These are phyloP conservation scores for Drosophila affinis DNA, from an alignment of 2,888 invertebrate genomes.

Conservation along the genomic window DNA sequence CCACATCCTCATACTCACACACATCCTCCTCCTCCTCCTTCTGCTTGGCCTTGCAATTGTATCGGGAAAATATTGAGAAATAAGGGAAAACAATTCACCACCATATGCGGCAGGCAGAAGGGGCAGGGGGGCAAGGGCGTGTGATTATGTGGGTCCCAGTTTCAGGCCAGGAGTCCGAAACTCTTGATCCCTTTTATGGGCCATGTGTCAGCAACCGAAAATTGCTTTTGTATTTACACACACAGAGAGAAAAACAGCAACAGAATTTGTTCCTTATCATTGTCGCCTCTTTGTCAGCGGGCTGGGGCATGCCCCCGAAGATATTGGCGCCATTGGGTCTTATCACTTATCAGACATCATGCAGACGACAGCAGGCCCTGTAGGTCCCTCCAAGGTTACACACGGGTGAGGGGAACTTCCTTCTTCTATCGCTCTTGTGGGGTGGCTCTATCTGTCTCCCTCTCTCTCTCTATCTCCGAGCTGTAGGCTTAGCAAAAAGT, in stretches of 20 bases:
- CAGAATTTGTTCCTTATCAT: no score
- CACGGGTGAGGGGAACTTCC: not conserved
- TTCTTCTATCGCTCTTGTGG: not conserved
- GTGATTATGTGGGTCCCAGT: not conserved
- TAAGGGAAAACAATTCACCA: slow-evolving; percentile 52
- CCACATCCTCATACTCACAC: not conserved
- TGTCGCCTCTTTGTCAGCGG: slow-evolving; percentile 16
- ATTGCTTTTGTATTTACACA: slow-evolving; percentile 42
- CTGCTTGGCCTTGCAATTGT: slow-evolving; percentile 37
- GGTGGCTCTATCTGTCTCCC: not conserved
- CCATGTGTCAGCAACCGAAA: slow-evolving; percentile 38
- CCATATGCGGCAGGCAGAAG: slow-evolving; percentile 34
- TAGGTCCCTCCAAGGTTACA: slow-evolving; percentile 27
- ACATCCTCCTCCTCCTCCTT: not conserved
- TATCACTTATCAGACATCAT: slow-evolving; percentile 67
- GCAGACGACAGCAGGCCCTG: slow-evolving; percentile 53
- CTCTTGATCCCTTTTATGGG: slow-evolving; percentile 49
- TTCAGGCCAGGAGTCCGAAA: not conserved
- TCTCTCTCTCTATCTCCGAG: not conserved
- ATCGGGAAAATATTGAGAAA: slow-evolving; percentile 44
- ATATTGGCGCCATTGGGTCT: slow-evolving; percentile 48
- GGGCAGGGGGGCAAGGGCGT: slow-evolving; percentile 3
- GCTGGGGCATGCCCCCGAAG: slow-evolving; percentile 22
- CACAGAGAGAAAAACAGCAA: no score
- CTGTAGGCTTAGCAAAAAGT: slow-evolving; percentile 25